Base-by-base conservation (phyloP, 2,797 vertebrate genomes). In the Triplophysa yarkandensis region DNA sequence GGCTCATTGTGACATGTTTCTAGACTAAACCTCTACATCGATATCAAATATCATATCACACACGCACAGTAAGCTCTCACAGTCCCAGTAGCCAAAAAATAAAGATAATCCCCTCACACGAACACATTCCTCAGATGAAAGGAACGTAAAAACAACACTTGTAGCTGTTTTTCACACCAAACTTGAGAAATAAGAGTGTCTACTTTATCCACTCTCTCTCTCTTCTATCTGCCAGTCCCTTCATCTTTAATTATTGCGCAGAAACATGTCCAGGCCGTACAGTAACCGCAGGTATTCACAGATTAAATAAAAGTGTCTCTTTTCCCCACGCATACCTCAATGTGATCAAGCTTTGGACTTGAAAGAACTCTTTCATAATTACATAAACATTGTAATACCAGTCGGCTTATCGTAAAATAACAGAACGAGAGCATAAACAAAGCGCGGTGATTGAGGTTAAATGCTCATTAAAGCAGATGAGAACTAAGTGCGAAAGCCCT, bases 251-350 rank as follows among this genome's bases (percentile, higher is more conserved):
- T 82, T 80, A 82, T 69, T 69, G 71, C 62, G 69, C 71, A 71
- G 39, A 82, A 87, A 88, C 82, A 81, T 80, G 84, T 86, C 74
- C 48, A 77, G 80, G 81, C 80, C 44, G 74, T 43, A 34, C 60
- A 72, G 67, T 84, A 83, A 87, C 79, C 82, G 28, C 84, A 83
- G 74, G 73, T 79, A 79, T 71, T 79, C 82, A 83, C 83, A 87
- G 82, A 79, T 82, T 60, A 68, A 76, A 78, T 78, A 66, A 73
- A 72, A 41, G 71, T 69, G 52, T 72, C 55, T 66, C 77, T 80
- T 76, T 83, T 81, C 77, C 62, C 23, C 52, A 71, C n/a, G 27
- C 83, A 83, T 88, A 87, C 82, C 76, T 86, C 77, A 55, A 72
- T 79, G 74, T 19, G 32, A 71, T 74, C 70, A 71, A 46, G 60